Evolutionary conservation across 2,888 invertebrate genomes (phyloP).

Genomic region (Stenchaetothrips biformis): DNA sequence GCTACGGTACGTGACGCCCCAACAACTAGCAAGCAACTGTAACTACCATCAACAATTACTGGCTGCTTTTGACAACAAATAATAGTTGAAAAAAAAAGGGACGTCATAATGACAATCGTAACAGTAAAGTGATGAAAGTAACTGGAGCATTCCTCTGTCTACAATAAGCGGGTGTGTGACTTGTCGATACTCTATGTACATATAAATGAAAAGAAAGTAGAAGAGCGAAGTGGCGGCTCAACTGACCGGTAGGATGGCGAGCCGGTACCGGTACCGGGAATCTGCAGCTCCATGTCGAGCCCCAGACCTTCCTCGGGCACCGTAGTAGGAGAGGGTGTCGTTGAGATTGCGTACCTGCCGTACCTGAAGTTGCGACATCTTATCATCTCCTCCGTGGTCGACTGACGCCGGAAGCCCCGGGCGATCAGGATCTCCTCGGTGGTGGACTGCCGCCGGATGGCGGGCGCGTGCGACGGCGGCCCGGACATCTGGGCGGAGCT

Average conservation of each 20-base stretch:
- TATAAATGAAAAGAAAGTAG: too few species aligned
- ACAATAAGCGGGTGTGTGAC: not conserved
- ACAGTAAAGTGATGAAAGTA: too few species aligned
- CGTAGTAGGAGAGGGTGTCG: conserved; percentile 11
- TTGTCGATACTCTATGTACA: not conserved
- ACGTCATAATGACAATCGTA: too few species aligned
- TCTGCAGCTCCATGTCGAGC: conserved; percentile 11
- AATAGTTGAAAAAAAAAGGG: too few species aligned
- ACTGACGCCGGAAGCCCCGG: conserved; percentile 81
- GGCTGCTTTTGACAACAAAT: too few species aligned
- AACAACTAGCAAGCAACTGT: too few species aligned
- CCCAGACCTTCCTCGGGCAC: conserved; percentile 2
- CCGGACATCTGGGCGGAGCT: conserved; percentile 17
- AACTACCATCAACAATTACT: too few species aligned
- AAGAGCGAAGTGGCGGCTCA: not conserved
- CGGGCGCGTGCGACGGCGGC: conserved; percentile 58
- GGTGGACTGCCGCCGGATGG: conserved; percentile 80
- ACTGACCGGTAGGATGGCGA: not conserved
- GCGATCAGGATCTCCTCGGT: conserved; percentile 89
- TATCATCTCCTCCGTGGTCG: conserved; percentile 90
- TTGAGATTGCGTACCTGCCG: conserved; percentile 16
- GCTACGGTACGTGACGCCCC: too few species aligned
- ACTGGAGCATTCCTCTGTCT: not conserved
- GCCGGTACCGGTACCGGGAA: not conserved
- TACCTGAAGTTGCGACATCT: conserved; percentile 77